Percentiles rank a stretch among this genome's conserved stretches.
Evolutionary conservation across 1,140 invertebrate species (phyloP).

Genomic region (Portunus trituberculatus): DNA sequence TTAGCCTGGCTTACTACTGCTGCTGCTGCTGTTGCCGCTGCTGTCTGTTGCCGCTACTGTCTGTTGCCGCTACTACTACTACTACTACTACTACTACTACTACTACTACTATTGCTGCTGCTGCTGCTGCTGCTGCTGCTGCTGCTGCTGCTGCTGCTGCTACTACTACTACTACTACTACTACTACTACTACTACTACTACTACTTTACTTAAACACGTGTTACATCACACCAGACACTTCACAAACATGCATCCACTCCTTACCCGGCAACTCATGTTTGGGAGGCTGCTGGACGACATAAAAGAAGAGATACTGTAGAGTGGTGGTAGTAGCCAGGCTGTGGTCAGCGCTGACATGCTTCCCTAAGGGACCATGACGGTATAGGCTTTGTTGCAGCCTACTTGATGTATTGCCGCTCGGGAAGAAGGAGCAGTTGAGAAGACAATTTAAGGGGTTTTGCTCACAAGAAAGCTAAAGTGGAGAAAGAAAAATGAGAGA

Average conservation of each 20-base stretch:
- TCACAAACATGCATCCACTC: too few relatives aligned
- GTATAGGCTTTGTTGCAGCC: neutral
- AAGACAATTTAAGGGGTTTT: too few relatives aligned
- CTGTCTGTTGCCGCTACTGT: too few relatives aligned
- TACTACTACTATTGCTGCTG: conserved; percentile 27
- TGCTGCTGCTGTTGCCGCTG: too few relatives aligned
- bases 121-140: neutral
- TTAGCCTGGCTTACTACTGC: too few relatives aligned
- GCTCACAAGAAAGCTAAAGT: neutral
- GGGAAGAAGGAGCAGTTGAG: neutral
- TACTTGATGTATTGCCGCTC: neutral
- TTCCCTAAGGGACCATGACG: too few relatives aligned
- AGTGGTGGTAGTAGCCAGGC: too few relatives aligned
- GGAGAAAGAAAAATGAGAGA: neutral
- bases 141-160: neutral
- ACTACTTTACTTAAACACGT: neutral
- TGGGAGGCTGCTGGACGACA: too few relatives aligned
- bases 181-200: conserved; percentile 30
- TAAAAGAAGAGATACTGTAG: too few relatives aligned
- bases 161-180: conserved; percentile 39
- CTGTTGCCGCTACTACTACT: too few relatives aligned
- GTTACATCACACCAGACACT: neutral
- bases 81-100: neutral
- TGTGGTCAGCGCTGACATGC: too few relatives aligned
- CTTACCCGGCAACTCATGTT: too few relatives aligned